Evolutionary conservation across 2,113 vertebrate genomes (phyloP).

Genomic region (Haliaeetus leucogaster): DNA sequence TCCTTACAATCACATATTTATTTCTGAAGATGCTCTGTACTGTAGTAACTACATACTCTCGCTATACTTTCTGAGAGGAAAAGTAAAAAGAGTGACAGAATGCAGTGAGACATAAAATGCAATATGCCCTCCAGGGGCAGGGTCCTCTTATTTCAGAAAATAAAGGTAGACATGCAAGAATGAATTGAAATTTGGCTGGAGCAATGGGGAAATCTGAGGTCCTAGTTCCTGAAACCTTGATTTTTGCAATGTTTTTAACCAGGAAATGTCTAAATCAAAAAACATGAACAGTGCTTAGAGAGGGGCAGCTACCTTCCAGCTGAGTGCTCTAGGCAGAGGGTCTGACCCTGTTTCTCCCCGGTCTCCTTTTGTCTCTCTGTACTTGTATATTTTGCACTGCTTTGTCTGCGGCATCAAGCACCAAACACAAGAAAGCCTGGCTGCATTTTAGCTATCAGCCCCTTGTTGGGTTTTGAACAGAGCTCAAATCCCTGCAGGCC

Average conservation of each 20-base stretch:
- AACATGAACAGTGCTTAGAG: not conserved
- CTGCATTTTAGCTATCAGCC: not conserved
- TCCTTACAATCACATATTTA: not conserved
- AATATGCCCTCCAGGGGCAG: not conserved
- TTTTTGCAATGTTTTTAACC: not conserved
- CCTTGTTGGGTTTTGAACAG: not conserved
- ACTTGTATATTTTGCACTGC: not conserved
- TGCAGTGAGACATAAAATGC: not conserved
- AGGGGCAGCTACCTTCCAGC: not conserved
- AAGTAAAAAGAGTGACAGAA: not conserved
- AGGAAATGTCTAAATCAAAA: not conserved
- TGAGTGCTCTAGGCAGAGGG: not conserved
- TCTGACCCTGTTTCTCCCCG: not conserved
- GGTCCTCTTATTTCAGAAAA: not conserved
- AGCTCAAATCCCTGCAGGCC: not conserved
- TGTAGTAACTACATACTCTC: not conserved
- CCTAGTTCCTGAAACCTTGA: not conserved
- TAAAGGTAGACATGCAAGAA: not conserved
- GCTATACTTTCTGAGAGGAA: not conserved
- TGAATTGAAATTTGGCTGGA: not conserved
- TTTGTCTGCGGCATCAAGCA: not conserved
- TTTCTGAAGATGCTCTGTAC: not conserved
- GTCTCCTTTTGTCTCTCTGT: not conserved
- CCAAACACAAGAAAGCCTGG: not conserved
- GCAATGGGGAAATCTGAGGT: not conserved